A percentile compares a stretch with the other conserved stretches of the same genome.
Conservation (phyloP, 1,140 invertebrate genomes). For the Oreohelix idahoensis region DNA sequence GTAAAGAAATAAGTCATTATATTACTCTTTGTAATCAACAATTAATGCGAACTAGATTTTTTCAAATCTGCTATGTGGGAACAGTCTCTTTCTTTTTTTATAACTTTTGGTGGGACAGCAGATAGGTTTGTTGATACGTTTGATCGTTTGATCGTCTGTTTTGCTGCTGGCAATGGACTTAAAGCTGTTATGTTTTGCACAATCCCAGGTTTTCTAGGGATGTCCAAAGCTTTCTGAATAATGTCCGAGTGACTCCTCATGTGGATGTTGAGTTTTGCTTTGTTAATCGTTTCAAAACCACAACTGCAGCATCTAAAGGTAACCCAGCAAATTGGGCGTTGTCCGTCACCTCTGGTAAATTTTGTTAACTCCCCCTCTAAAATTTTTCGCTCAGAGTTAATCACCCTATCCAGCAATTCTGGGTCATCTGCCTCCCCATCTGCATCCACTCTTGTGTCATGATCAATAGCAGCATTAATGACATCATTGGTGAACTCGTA, state of each 20-base stretch:
- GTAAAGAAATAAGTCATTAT: too few relatives aligned
- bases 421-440: constrained; percentile 52
- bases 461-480: constrained; percentile 72
- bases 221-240: constrained; percentile 64
- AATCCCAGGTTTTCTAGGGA: constrained; percentile 29
- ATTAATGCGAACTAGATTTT: too few relatives aligned
- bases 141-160: background rate
- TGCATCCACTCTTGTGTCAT: constrained; percentile 62
- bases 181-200: background rate
- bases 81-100: background rate
- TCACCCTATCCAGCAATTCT: constrained; percentile 54
- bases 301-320: constrained; percentile 72
- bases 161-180: background rate
- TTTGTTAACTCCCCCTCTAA: constrained; percentile 58
- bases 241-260: constrained; percentile 69
- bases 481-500: constrained; percentile 71
- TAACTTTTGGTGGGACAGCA: constrained; percentile 1
- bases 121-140: background rate
- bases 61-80: too few relatives aligned
- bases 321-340: constrained; percentile 63
- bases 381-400: constrained; percentile 54
- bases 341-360: constrained; percentile 41
- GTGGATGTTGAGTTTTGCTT: constrained; percentile 67
- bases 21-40: too few relatives aligned
- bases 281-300: constrained; percentile 72